Conservation (phyloP, 2,888 invertebrate genomes). For the Monopis laevigella region DNA sequence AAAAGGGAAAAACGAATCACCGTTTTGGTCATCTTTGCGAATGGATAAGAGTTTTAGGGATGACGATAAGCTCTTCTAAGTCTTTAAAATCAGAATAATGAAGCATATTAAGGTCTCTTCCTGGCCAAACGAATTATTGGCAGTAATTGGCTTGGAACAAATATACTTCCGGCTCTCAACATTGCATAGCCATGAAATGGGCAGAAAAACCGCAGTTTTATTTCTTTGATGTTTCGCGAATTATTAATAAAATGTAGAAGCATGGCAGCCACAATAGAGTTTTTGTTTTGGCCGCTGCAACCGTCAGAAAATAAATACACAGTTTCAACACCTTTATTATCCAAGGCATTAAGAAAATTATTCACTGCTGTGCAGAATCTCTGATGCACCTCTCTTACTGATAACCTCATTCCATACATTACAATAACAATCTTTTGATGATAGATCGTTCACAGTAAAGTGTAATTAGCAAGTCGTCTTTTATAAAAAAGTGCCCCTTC, state of each 20-base stretch:
- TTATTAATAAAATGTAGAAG: neutral
- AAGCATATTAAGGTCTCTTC: too few relatives aligned
- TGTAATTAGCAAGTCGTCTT: neutral
- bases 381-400: neutral
- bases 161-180: neutral
- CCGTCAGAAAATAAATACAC: neutral
- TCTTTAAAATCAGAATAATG: too few relatives aligned
- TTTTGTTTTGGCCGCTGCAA: constrained; percentile 2
- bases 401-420: neutral
- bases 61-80: too few relatives aligned
- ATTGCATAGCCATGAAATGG: neutral
- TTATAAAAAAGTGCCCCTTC: neutral
- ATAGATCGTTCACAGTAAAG: neutral
- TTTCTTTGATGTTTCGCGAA: neutral
- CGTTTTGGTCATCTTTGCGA: too few relatives aligned
- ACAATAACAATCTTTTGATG: neutral
- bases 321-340: neutral
- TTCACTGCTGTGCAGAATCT: neutral
- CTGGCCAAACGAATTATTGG: too few relatives aligned
- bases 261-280: neutral
- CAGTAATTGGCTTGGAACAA: neutral
- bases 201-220: neutral
- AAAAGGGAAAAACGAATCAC: too few relatives aligned
- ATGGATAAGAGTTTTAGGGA: too few relatives aligned
- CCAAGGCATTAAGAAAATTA: neutral